Percentiles rank a stretch among this genome's conserved stretches.
Conservation (phyloP, 2,113 vertebrate species). For the Corythoichthys intestinalis region DNA sequence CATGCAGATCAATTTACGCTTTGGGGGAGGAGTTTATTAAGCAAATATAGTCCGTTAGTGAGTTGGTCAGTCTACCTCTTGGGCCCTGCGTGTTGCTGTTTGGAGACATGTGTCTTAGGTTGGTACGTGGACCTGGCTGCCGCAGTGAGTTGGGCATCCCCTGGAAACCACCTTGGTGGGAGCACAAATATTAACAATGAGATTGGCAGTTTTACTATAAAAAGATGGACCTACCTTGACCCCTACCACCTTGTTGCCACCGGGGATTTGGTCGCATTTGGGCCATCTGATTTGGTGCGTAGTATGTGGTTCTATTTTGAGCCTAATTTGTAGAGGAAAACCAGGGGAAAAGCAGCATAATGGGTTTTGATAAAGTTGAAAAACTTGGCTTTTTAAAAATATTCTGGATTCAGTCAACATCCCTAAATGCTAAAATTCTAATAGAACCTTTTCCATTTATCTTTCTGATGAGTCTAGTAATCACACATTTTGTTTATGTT, state of each 20-base stretch:
- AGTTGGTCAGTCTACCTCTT: conserved; percentile 72
- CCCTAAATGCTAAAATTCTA: background rate
- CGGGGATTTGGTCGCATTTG: conserved; percentile 95
- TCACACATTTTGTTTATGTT: background rate
- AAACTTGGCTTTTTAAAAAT: background rate
- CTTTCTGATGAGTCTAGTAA: background rate
- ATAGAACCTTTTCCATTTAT: background rate
- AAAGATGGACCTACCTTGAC: conserved; percentile 80
- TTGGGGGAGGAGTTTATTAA: too few species aligned
- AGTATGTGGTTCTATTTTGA: conserved; percentile 95
- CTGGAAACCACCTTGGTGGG: conserved; percentile 78
- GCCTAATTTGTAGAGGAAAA: conserved; percentile 70
- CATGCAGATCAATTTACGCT: too few species aligned
- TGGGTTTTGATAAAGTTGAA: background rate
- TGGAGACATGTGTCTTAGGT: conserved; percentile 86
- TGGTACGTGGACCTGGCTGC: conserved; percentile 88
- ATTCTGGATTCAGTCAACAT: background rate
- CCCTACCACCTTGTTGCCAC: conserved; percentile 93
- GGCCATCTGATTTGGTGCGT: conserved; percentile 92
- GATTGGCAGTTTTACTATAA: background rate
- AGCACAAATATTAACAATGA: conserved; percentile 1
- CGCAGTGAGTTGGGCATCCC: conserved; percentile 88
- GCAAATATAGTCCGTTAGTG: background rate
- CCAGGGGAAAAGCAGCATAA: background rate
- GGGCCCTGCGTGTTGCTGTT: conserved; percentile 77